These are phyloP conservation scores for Hemibagrus wyckioides DNA, from an alignment of 2,113 vertebrate genomes.

Conservation along the genomic window DNA sequence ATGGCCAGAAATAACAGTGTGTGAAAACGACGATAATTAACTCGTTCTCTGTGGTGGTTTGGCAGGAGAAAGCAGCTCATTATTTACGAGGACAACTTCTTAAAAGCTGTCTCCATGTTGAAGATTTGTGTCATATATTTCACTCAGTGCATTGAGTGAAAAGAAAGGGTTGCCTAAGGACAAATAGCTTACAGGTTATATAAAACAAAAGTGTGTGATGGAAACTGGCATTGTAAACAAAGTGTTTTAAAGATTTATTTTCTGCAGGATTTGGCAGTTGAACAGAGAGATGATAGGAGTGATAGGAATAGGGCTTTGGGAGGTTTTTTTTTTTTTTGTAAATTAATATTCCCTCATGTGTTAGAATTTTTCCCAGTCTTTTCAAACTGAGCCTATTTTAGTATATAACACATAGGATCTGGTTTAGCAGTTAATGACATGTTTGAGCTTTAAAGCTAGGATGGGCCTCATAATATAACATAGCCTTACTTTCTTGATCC, in stretches of 20 bases:
- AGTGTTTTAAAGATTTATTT: constrained; percentile 64
- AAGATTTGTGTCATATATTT: constrained; percentile 61
- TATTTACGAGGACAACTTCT: constrained; percentile 62
- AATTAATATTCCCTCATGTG: background rate
- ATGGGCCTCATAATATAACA: background rate
- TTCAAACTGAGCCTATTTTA: constrained; percentile 49
- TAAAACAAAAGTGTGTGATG: constrained; percentile 65
- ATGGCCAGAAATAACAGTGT: constrained; percentile 49
- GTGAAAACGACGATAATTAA: constrained; percentile 63
- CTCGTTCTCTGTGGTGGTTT: constrained; percentile 50
- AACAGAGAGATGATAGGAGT: constrained; percentile 47
- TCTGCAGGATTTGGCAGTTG: constrained; percentile 45
- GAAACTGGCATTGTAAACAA: constrained; percentile 68
- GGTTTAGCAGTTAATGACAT: constrained; percentile 40
- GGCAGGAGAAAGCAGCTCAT: constrained; percentile 51
- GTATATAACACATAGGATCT: constrained; percentile 55
- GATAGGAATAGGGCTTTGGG: background rate
- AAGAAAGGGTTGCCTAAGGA: constrained; percentile 68
- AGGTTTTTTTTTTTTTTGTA: background rate
- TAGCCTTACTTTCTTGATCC: constrained; percentile 3
- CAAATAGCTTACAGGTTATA: constrained; percentile 63
- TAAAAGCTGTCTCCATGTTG: constrained; percentile 58
- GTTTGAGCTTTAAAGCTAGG: constrained; percentile 38
- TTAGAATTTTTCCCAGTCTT: constrained; percentile 36
- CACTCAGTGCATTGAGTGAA: constrained; percentile 64